Evolutionary conservation across 1,140 invertebrate genomes (phyloP), one percentile per base, ranked within the genome.

Genomic region (Ips typographus): DNA sequence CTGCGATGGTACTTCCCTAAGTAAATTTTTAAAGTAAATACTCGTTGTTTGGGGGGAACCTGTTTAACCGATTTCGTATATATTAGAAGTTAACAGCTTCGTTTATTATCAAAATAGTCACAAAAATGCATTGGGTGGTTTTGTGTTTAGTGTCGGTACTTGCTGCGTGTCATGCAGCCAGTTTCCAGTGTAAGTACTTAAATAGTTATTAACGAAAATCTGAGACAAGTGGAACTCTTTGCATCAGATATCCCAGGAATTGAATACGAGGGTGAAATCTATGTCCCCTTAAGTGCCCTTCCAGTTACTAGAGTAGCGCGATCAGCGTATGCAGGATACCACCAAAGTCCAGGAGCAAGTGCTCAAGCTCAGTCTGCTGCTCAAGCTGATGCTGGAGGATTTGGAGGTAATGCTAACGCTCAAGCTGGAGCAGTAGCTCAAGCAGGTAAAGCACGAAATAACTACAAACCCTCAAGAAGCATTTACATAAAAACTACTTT

Each of bases 211-310:
- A 58, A 58, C 22, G 22, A 22, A 22, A 22, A 22, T 22, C 22
- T 22, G 0, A 58, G 7, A 40, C 40, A 36, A 37, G 8, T 7
- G 2, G 6, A 2, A 38, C 7, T 39, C 4, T 63, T 47, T 47
- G 42, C 2, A n/a, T 8, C 1, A 70, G 68, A 58, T 40, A 64
- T 69, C 41, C 67, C 67, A 4, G 60, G 51, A 7, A 43, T 69
- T 39, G 67, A 69, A 55, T 69, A 63, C 55, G 38, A 69, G 40
- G 67, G 60, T 6, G 59, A 62, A 36, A 62, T 68, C 22, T 68
- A 61, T 37, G 66, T 68, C 3, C 66, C 66, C 7, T 40, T 68
- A 4, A 38, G 56, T 38, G 8, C 49, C 40, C 41, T 61, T 2
- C 4, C 41, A n/a, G 40, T 38, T 2, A 40, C 52, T 7, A 56